Conservation (phyloP, 1,140 invertebrate genomes). For the Yoshiicerus persimilis region DNA sequence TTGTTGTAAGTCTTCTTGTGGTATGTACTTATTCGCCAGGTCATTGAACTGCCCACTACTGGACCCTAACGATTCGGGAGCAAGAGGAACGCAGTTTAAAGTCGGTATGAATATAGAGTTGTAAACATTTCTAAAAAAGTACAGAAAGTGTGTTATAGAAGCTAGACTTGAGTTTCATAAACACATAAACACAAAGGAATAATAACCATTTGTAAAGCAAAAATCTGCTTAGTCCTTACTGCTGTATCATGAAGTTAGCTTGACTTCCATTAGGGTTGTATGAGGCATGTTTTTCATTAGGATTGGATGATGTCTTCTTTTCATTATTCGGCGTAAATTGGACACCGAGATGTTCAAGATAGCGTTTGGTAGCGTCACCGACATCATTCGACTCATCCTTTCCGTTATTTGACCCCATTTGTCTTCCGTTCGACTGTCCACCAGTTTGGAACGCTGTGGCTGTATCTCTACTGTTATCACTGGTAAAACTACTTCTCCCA, state of each 20-base stretch:
- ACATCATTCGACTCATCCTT: background rate
- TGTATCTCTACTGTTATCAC: background rate
- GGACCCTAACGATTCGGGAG: background rate
- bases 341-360: conserved; percentile 21
- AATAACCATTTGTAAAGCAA: background rate
- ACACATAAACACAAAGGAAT: background rate
- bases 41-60: background rate
- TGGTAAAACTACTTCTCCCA: background rate
- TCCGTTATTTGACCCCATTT: background rate
- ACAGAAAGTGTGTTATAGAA: background rate
- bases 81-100: background rate
- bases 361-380: background rate
- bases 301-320: background rate
- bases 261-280: background rate
- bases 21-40: conserved; percentile 22
- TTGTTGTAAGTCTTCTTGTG: background rate
- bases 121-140: conserved; percentile 36
- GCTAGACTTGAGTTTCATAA: background rate
- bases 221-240: background rate
- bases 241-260: background rate
- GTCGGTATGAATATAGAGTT: conserved; percentile 40
- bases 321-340: background rate
- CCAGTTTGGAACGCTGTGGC: background rate
- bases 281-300: background rate
- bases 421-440: background rate